Evolutionary conservation across 2,113 vertebrate genomes (phyloP), one percentile per base, ranked within the genome.

Genomic region (Fregetta grallaria): DNA sequence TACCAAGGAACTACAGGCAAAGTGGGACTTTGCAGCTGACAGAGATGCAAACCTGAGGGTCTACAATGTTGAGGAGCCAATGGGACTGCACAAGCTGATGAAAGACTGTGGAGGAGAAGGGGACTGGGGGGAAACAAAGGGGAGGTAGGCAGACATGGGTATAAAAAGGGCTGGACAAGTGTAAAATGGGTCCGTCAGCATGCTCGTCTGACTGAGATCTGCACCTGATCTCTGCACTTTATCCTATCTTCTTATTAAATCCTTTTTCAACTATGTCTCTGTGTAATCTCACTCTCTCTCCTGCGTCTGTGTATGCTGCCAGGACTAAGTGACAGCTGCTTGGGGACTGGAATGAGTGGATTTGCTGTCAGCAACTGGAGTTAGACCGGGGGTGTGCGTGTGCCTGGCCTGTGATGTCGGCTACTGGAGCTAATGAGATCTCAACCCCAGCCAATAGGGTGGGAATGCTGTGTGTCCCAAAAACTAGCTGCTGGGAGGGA

Each of bases 131-230:
- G 26, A 14, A 77, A 32, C 26, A 50, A 84, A 49, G 13, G 18
- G 7, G 23, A 53, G 14, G 6, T 45, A 67, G 38, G 34, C 10
- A 75, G 62, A 68, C 53, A 34, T 0, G 2, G 17, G 5, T 40
- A 40, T 29, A 34, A 53, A 75, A 63, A n/a, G 8, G 13, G 16
- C 4, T 50, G 8, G 16, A 5, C 10, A 50, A 56, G 2, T 71
- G 8, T 58, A 38, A 71, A 63, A 71, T 10, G 6, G 3, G 16
- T 53, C 1, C 1, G 22, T 75, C 6, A 47, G 7, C 36, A 77
- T n/a, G 9, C 5, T 40, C 1, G 0, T 45, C 25, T 38, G 17
- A 16, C 8, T 6, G 9, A 30, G 11, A 36, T 13, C 14, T 42
- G 25, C 32, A 50, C 8, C 21, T 36, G 11, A 50, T 19, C 3